Evolutionary conservation across 2,113 vertebrate species (phyloP).

Genomic region (Cardinalis cardinalis): DNA sequence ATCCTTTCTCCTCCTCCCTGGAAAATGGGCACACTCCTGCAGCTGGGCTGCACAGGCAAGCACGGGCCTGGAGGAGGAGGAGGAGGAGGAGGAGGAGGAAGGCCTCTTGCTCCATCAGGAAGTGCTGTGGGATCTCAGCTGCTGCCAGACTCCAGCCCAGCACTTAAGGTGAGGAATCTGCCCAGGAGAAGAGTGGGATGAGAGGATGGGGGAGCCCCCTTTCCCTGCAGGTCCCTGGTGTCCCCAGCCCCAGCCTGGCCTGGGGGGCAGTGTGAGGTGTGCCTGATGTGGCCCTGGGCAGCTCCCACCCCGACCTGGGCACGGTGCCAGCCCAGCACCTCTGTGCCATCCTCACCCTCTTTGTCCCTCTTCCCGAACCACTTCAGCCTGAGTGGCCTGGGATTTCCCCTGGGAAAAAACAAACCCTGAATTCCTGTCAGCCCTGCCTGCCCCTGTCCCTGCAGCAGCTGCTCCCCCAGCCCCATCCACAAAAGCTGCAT

Average conservation of each 20-base stretch:
- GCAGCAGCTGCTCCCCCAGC: not conserved
- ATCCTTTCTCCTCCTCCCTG: not conserved
- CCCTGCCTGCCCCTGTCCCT: not conserved
- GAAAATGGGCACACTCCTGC: not conserved
- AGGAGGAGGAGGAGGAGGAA: not conserved
- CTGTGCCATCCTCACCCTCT: not conserved
- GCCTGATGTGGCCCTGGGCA: accelerated
- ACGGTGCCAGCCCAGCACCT: not conserved
- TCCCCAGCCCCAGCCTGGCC: not conserved
- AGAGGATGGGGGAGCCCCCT: not conserved
- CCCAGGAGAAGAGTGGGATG: accelerated
- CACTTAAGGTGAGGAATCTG: not conserved
- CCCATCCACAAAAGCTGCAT: constrained; percentile 26
- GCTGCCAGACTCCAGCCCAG: not conserved
- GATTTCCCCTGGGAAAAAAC: not conserved
- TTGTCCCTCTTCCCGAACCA: not conserved
- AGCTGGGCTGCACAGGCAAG: not conserved
- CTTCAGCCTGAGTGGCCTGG: accelerated
- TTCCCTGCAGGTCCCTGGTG: accelerated
- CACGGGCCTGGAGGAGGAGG: not conserved
- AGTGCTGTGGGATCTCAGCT: accelerated
- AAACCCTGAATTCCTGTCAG: accelerated
- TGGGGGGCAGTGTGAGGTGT: accelerated
- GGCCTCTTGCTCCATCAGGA: not conserved
- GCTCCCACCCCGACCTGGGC: not conserved